Conservation (phyloP, 1,140 invertebrate species). For the Grapholita molesta region DNA sequence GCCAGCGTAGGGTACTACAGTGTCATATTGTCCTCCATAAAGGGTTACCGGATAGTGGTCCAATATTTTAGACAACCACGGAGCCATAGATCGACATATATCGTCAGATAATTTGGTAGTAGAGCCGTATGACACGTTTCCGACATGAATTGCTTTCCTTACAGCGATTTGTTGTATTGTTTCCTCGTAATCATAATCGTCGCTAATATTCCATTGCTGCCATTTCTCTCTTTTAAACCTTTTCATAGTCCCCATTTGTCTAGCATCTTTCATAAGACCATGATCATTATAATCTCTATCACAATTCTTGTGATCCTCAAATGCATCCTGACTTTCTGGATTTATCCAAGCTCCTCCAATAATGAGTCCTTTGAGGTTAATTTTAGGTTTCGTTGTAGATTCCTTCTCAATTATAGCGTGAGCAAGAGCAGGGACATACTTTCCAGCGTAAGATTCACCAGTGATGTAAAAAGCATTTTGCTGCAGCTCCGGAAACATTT, state of each 20-base stretch:
- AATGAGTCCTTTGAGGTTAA: neutral
- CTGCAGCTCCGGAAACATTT: slow-evolving; percentile 80
- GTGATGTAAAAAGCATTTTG: slow-evolving; percentile 74
- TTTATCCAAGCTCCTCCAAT: neutral
- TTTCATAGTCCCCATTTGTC: too few relatives aligned
- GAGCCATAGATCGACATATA: neutral
- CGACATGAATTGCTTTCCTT: neutral
- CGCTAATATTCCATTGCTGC: neutral
- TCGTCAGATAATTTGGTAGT: too few relatives aligned
- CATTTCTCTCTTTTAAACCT: neutral
- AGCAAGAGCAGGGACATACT: neutral
- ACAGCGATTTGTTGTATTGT: neutral
- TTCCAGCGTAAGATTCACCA: neutral
- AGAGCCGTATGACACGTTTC: neutral
- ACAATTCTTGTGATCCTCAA: slow-evolving; percentile 53
- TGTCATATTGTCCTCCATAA: neutral
- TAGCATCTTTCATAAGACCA: too few relatives aligned
- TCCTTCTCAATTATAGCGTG: neutral
- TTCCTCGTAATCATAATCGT: neutral
- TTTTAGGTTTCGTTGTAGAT: neutral
- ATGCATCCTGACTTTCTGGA: neutral
- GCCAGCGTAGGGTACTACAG: neutral
- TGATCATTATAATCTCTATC: slow-evolving; percentile 87
- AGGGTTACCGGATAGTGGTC: neutral
- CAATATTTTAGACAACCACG: neutral